Conservation (phyloP, 1,140 invertebrate species). For the Meteorus sp. region DNA sequence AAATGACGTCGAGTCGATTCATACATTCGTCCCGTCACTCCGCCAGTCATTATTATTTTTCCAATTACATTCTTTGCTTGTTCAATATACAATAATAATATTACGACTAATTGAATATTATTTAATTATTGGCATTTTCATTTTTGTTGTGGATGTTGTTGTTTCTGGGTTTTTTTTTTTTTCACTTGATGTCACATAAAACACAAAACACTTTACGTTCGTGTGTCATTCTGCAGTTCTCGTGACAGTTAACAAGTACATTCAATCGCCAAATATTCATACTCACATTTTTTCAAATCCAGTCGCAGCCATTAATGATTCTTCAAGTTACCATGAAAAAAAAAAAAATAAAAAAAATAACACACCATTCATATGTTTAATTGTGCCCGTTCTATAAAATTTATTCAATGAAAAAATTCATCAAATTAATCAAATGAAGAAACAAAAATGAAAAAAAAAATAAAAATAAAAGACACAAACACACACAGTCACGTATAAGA, state of each 20-base stretch:
- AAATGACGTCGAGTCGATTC: too few species aligned
- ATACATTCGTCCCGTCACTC: too few species aligned
- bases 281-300: conserved; percentile 47
- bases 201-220: background rate
- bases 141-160: too few species aligned
- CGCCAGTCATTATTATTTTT: too few species aligned
- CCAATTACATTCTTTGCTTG: too few species aligned
- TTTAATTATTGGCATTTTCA: too few species aligned
- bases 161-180: too few species aligned
- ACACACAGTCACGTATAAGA: conserved; percentile 37
- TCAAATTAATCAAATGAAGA: conserved; percentile 5
- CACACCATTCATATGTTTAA: conserved; percentile 15
- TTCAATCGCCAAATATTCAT: conserved; percentile 51
- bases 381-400: background rate
- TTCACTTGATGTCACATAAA: background rate
- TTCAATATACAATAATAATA: too few species aligned
- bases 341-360: too few species aligned
- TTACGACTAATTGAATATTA: too few species aligned
- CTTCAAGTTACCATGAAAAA: conserved; percentile 31
- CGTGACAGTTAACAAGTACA: conserved; percentile 55
- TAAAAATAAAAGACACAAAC: conserved; percentile 36
- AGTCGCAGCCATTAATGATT: conserved; percentile 42
- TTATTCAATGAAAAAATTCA: background rate
- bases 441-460: conserved; percentile 19
- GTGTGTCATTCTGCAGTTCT: conserved; percentile 42